Evolutionary conservation across 2,113 vertebrate genomes (phyloP), one percentile per base, ranked within the genome.

Genomic region (Sceloporus tristichus): DNA sequence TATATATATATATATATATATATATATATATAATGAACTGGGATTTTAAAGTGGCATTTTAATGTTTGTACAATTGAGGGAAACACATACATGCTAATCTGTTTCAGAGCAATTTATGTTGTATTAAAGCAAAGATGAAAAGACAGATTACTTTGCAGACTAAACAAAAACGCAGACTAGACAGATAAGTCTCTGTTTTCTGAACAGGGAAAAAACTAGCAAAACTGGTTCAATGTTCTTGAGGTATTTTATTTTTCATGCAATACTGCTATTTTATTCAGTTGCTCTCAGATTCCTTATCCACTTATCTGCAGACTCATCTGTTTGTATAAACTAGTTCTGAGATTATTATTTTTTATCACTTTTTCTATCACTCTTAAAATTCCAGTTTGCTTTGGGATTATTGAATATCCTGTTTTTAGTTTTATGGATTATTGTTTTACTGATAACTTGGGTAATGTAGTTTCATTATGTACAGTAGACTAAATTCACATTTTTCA

Each of bases 41-140:
- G 85, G 88, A 90, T 89, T 93, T 95, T 87, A 94, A 89, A 93
- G 83, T 82, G 92, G 9, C 89, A 11, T 93, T 94, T 91, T 81
- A 90, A 91, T 92, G 89, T 86, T 92, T 87, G 88, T 89, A 85
- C 59, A 90, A 90, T 91, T 94, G 93, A 88, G 66, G 40, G 94
- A 92, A 93, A 82, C 70, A 87, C 87, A 84, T 85, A 78, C 87
- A 56, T 83, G 40, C 84, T 91, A 92, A 87, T 90, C 0, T n/a
- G 87, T 93, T 93, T 93, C 86, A 93, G 95, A 95, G 54, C 90
- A 93, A 53, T 87, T 92, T 88, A 82, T 84, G 88, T 81, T 90
- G 19, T 90, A 77, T 95, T 90, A 94, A 94, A 96, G 94, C 2
- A 23, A 80, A 93, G 92, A 96, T 91, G 88, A 95, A 94, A 96